These are phyloP conservation scores for Callopanchax toddi DNA, from an alignment of 2,113 vertebrate genomes.

Conservation along the genomic window DNA sequence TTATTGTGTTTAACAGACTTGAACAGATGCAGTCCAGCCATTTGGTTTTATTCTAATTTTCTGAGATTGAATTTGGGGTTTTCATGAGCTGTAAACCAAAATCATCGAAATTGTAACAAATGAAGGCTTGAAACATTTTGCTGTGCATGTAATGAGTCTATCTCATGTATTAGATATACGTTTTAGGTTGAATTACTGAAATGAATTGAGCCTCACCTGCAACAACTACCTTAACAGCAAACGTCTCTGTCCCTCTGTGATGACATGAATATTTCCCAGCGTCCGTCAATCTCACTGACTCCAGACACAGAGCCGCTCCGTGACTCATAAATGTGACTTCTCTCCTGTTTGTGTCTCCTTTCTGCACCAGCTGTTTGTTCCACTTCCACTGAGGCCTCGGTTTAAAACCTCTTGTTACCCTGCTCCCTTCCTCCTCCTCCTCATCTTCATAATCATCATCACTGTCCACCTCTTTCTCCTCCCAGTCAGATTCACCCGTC, in stretches of 20 bases:
- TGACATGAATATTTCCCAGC: constrained; percentile 77
- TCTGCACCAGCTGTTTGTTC: constrained; percentile 37
- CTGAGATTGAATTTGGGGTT: too few relatives aligned
- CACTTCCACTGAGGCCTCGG: constrained; percentile 58
- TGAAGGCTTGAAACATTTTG: too few relatives aligned
- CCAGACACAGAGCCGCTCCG: constrained; percentile 51
- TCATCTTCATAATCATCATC: too few relatives aligned
- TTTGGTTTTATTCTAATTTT: too few relatives aligned
- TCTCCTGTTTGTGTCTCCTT: constrained; percentile 20
- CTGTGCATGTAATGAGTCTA: too few relatives aligned
- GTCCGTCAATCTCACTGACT: constrained; percentile 42
- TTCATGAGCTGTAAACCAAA: too few relatives aligned
- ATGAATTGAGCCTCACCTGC: constrained; percentile 63
- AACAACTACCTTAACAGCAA: constrained; percentile 63
- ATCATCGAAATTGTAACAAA: too few relatives aligned
- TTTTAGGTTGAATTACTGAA: too few relatives aligned
- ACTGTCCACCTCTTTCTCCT: background rate
- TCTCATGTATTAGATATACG: too few relatives aligned
- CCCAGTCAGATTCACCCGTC: background rate
- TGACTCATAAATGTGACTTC: background rate
- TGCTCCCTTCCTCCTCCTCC: constrained; percentile 8
- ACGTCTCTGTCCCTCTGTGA: constrained; percentile 48
- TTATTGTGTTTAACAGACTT: too few relatives aligned
- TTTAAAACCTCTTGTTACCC: constrained; percentile 41
- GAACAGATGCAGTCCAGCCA: too few relatives aligned